Base-by-base conservation (phyloP, 2,888 invertebrate genomes). In the Caenorhabditis panamensis region DNA sequence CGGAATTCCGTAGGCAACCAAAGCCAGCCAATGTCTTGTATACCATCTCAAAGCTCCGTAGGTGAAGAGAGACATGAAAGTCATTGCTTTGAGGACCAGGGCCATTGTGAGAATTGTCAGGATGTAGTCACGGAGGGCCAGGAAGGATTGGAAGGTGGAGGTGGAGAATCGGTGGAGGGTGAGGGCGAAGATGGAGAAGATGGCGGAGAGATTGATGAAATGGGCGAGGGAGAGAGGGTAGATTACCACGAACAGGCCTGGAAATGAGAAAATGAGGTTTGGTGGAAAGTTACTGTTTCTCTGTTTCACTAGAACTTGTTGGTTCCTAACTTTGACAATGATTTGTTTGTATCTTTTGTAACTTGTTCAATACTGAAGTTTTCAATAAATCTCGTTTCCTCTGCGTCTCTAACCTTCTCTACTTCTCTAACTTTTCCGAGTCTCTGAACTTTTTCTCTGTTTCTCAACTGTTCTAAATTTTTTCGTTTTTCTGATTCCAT, bases 211-310 rank as follows among this genome's bases (percentile, higher is more conserved):
- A 26, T 83, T 86, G 64, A 86, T 56, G 16, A 47, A 26, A 51
- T 87, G 82, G 0, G 84, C 83, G 2, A 86, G 20, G 11, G 75
- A 47, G 0, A 87, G 64, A 13, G 94, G 93, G 93, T 94, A 94
- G 88, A 93, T 92, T 83, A 95, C 92, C 90, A 95, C 94, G 89
- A 94, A 93, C 79, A 94, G 92, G 20, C 95, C 84, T 83, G 56
- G 69, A 80, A 26, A 26, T 9, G 36, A 5, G n/a, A 18, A 31
- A 37, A 36, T 18, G 26, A 24, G 31, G 31, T n/a, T n/a, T n/a
- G n/a, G n/a, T n/a, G n/a, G n/a, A n/a, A n/a, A n/a, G n/a, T n/a
- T n/a, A n/a, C n/a, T n/a, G n/a, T n/a, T n/a, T n/a, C n/a, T n/a
- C n/a, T n/a, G n/a, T n/a, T n/a, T n/a, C n/a, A n/a, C n/a, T n/a